Base-by-base conservation (phyloP, 2,888 invertebrate genomes). In the Leptopilina myrica region DNA sequence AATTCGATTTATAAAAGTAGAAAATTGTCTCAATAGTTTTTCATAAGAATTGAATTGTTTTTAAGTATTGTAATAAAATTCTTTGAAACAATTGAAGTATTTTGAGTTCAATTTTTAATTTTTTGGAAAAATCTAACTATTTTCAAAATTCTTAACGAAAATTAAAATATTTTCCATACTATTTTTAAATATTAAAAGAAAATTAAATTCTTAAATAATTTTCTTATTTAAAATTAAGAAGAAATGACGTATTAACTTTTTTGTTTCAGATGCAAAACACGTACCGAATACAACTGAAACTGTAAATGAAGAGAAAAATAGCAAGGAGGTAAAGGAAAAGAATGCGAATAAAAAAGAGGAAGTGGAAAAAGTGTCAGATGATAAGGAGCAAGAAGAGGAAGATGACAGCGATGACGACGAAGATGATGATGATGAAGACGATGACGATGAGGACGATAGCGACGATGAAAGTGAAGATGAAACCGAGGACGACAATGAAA, bases 391-490 rank as follows among this genome's bases (percentile, higher is more conserved):
- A 7, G 69, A 69, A 14, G 1, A 49, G 1, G 69, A 73, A 1
- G 33, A 56, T n/a, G 33, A 14, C 7, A n/a, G 14, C 14, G 67
- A 46, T 0, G 81, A 82, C 4, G 78, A 84, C 43, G 78, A 77
- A 5, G 79, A 83, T 5, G 9, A 73, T n/a, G 78, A 73, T 33
- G 81, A 77, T 0, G 80, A 81, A 2, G 84, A 77, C 56, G 80
- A 11, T 6, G 49, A 14, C 7, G n/a, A n/a, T 1, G 77, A 82
- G 3, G 75, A 73, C 15, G 77, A 77, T 0, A 69, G 78, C 5
- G 81, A 84, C 3, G 73, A 78, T 26, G 77, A 80, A 40, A 78
- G 75, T 8, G 78, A 82, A 77, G 46, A 79, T 43, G 43, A 77
- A 43, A 15, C 7, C 7, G 56, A 56, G 11, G 15, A 66, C 8